Evolutionary conservation across 2,888 invertebrate species (phyloP).

Genomic region (Tenthredo notha): DNA sequence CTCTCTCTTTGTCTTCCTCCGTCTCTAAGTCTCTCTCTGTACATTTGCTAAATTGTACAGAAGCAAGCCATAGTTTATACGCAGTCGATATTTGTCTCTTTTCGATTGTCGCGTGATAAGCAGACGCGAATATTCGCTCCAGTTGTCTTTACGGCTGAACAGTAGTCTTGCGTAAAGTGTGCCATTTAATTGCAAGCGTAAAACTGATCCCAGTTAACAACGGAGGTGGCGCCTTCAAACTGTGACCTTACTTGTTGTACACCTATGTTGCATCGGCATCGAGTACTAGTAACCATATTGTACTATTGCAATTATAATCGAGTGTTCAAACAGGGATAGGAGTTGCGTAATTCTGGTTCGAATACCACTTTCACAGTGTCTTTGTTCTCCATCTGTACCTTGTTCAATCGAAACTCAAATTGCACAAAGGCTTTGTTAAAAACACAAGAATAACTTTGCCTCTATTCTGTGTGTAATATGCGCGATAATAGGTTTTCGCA

Average conservation of each 20-base stretch:
- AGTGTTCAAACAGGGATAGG: not conserved
- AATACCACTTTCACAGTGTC: not conserved
- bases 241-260: not conserved
- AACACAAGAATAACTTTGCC: not conserved
- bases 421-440: not conserved
- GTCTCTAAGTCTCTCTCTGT: conserved; percentile 2
- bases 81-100: conserved; percentile 34
- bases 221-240: not conserved
- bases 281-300: not conserved
- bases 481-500: not conserved
- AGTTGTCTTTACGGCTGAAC: conserved; percentile 24
- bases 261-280: not conserved
- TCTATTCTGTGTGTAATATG: not conserved
- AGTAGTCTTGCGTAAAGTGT: conserved; percentile 22
- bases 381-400: not conserved
- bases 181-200: conserved; percentile 27
- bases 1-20: not conserved
- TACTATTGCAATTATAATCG: not conserved
- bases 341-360: not conserved
- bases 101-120: conserved; percentile 38
- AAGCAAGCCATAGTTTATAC: conserved; percentile 27
- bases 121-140: conserved; percentile 33
- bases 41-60: conserved; percentile 44
- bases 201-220: conserved; percentile 8
- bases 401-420: not conserved